phyloP scores from a whole-genome alignment of 92 coral and sea anemone species.

The Phenganax subtilis region DNA sequence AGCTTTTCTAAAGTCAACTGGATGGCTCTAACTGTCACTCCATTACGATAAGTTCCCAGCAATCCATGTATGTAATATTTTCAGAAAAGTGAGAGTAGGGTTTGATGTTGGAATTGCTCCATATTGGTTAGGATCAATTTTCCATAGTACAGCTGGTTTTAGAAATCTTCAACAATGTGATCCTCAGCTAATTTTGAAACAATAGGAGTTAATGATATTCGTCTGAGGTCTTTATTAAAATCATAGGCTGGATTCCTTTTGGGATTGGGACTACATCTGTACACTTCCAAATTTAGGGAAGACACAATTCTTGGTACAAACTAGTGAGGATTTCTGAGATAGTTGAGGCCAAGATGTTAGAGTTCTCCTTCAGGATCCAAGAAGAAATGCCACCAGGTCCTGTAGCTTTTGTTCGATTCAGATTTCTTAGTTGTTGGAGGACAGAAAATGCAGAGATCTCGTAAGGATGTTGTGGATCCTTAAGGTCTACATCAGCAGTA shows the following conservation, averaged over 20 bases:
- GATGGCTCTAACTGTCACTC: not conserved
- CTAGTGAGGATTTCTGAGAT: not conserved
- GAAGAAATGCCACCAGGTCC: not conserved
- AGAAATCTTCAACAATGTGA: not conserved
- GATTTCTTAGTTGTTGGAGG: not conserved
- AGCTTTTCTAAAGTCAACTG: not conserved
- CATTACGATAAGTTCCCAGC: not conserved
- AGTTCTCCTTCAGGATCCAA: not conserved
- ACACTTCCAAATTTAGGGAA: not conserved
- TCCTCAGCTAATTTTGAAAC: not conserved
- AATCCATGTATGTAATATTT: not conserved
- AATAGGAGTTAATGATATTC: not conserved
- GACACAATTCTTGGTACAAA: not conserved
- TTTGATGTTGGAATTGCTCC: not conserved
- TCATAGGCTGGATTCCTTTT: not conserved
- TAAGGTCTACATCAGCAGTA: no score
- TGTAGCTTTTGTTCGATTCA: not conserved
- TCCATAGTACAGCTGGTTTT: not conserved
- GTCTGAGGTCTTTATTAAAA: not conserved
- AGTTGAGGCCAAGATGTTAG: not conserved
- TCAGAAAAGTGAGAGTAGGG: not conserved
- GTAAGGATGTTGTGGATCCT: no score
- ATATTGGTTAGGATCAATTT: not conserved
- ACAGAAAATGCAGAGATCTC: not conserved
- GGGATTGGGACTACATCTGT: not conserved